These are phyloP conservation scores for Bedellia somnulentella DNA, from an alignment of 2,888 invertebrate genomes.

Conservation along the genomic window DNA sequence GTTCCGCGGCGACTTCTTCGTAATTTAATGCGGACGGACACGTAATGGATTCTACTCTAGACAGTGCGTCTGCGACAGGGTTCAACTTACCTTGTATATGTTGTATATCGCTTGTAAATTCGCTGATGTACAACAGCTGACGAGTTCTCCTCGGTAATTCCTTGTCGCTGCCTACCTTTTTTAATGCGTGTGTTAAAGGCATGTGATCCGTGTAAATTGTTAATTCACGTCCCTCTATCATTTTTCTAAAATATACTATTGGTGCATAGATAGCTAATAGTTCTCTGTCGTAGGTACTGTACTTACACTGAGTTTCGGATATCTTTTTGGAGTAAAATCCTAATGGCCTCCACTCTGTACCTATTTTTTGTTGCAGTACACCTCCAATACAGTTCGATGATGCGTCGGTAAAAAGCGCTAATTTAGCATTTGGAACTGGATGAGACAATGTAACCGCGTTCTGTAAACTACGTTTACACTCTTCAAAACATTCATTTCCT, in stretches of 20 bases:
- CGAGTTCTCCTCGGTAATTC: constrained; percentile 8
- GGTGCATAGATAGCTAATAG: no score
- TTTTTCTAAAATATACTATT: constrained; percentile 4
- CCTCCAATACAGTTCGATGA: not conserved
- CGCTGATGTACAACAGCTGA: constrained; percentile 10
- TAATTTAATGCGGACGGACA: constrained; percentile 3
- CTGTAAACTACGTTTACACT: not conserved
- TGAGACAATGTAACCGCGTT: constrained; percentile 1
- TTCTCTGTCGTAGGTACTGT: no score
- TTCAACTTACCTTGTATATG: constrained; percentile 4
- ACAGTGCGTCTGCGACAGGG: constrained; percentile 4
- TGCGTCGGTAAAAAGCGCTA: not conserved
- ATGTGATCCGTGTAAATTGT: constrained; percentile 7
- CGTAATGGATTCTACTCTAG: constrained; percentile 1
- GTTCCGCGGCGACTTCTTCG: constrained; percentile 1
- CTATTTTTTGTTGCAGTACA: not conserved
- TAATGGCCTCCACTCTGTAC: constrained; percentile 4
- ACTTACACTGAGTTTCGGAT: constrained; percentile 3
- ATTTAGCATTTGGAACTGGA: not conserved
- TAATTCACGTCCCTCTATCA: constrained; percentile 6
- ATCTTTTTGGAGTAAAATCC: constrained; percentile 6
- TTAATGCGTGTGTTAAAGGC: constrained; percentile 11
- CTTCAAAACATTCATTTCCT: constrained; percentile 1
- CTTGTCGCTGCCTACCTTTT: no score
- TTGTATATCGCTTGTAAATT: constrained; percentile 8